Evolutionary conservation across 2,113 vertebrate genomes (phyloP), one percentile per base, ranked within the genome.

Genomic region (Apus apus): DNA sequence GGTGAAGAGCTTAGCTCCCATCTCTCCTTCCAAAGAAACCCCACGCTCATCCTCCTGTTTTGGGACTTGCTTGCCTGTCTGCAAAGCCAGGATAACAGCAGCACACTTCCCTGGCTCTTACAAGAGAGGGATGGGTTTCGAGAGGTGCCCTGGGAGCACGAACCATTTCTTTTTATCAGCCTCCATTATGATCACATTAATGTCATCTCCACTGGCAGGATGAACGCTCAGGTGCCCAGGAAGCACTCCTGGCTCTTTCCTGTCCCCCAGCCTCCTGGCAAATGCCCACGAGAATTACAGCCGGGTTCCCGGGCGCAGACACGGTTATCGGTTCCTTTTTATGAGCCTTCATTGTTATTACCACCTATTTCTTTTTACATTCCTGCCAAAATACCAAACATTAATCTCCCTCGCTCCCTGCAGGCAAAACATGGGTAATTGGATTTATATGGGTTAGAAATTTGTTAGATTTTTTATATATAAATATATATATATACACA

Each of bases 391-490:
- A 98, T 95, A 98, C 98, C 96, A 93, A 95, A 97, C 98, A 98
- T 98, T 98, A 98, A 98, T 98, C 98, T 98, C 97, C 96, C 87
- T 72, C 58, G 40, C 95, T 98, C 98, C 98, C 98, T 96, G 95
- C 97, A 98, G 98, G 98, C 97, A 98, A 98, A 98, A 98, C 98
- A 97, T 27, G 82, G 97, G 97, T 98, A 98, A 98, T 98, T 98
- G 98, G 98, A 98, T 98, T 98, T 98, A 98, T 98, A 98, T 97
- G 97, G 98, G 97, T 97, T 97, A 95, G 97, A 97, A 98, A 98
- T 98, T 97, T 98, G 98, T 98, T 98, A 97, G 97, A 95, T 89
- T 95, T 82, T 29, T 92, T 50, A 76, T 68, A 84, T 66, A 75
- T 82, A 74, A 13, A 43, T 75, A 77, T 17, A 80, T 9, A 74